Percentiles rank a stretch among this genome's conserved stretches.
Evolutionary conservation across 2,113 vertebrate genomes (phyloP).

Genomic region (Lophura nycthemera): DNA sequence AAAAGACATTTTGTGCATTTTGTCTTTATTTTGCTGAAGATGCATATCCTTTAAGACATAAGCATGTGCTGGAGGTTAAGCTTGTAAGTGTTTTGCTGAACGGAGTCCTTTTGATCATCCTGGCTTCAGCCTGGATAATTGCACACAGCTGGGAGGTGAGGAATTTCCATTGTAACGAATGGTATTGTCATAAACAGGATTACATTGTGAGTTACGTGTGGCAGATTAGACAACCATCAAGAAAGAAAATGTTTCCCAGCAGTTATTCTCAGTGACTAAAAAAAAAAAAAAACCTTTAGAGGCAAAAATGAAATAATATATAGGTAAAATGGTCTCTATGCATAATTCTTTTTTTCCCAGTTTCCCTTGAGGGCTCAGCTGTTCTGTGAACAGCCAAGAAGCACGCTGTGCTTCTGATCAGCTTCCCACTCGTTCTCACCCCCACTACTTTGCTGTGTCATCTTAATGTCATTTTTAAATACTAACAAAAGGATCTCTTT

Average conservation of each 20-base stretch:
- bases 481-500: conserved; percentile 57
- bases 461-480: conserved; percentile 62
- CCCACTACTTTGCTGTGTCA: conserved; percentile 62
- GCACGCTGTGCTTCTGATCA: conserved; percentile 53
- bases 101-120: background rate
- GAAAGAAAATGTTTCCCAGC: conserved; percentile 7
- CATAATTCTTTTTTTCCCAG: background rate
- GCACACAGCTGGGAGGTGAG: background rate
- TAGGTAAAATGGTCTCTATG: background rate
- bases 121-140: background rate
- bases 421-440: conserved; percentile 59
- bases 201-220: background rate
- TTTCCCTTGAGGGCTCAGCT: conserved; percentile 31
- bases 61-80: background rate
- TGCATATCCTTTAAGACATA: background rate
- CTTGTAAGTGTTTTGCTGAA: background rate
- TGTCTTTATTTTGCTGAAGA: background rate
- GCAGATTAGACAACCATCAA: background rate
- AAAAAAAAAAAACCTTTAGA: background rate
- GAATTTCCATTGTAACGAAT: background rate
- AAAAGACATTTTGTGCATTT: accelerated
- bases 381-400: conserved; percentile 39
- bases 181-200: background rate
- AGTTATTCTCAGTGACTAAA: background rate
- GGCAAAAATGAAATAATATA: background rate